These are phyloP conservation scores for Pterostichus madidus DNA, from an alignment of 2,888 invertebrate species.

Conservation along the genomic window DNA sequence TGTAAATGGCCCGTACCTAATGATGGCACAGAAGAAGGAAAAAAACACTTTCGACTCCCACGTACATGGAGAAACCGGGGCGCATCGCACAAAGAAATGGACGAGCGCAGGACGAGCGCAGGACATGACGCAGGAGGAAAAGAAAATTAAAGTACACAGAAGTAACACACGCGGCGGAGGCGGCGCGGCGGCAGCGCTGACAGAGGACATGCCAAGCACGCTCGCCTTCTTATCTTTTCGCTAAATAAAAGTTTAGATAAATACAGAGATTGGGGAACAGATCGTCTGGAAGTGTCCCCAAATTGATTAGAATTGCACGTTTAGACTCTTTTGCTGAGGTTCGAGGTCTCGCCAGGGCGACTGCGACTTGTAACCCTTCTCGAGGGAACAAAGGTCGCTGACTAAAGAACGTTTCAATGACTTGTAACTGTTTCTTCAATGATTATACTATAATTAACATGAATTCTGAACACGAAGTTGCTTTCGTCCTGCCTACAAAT, in stretches of 20 bases:
- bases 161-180: slow-evolving; percentile 65
- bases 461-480: background rate
- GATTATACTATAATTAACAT: slow-evolving; percentile 44
- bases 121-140: slow-evolving; percentile 68
- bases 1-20: slow-evolving; percentile 74
- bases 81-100: slow-evolving; percentile 49
- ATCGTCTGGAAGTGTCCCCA: slow-evolving; percentile 75
- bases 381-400: slow-evolving; percentile 19
- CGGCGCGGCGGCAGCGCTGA: background rate
- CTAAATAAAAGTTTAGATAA: slow-evolving; percentile 77
- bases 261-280: slow-evolving; percentile 75
- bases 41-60: slow-evolving; percentile 71
- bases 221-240: slow-evolving; percentile 72
- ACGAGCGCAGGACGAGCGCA: slow-evolving; percentile 63
- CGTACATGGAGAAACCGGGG: slow-evolving; percentile 72
- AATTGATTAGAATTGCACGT: slow-evolving; percentile 77
- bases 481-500: slow-evolving; percentile 8
- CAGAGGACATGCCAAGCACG: too few relatives aligned
- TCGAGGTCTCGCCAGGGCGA: slow-evolving; percentile 6
- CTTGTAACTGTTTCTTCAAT: background rate
- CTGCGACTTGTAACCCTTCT: slow-evolving; percentile 40
- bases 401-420: background rate
- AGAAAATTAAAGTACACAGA: slow-evolving; percentile 72
- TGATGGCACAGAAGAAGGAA: slow-evolving; percentile 73
- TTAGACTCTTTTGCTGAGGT: slow-evolving; percentile 54